phyloP scores from a whole-genome alignment of 2,113 vertebrate species.

The Cacatua alba region DNA sequence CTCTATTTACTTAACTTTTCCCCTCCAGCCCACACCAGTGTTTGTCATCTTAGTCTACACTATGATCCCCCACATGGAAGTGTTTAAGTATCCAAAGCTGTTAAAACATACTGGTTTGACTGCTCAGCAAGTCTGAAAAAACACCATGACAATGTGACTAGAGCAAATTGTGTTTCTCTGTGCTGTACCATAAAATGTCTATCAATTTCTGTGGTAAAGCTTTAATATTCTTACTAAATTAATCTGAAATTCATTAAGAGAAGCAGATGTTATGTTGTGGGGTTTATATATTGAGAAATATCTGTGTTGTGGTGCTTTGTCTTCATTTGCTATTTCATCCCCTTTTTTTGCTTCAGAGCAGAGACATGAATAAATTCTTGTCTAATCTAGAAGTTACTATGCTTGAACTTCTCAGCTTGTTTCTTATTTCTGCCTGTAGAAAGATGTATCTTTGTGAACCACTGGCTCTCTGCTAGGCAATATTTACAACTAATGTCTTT shows the following conservation, averaged over 20 bases:
- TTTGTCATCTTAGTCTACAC: background rate
- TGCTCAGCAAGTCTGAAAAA: background rate
- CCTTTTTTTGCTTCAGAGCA: background rate
- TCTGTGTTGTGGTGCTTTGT: background rate
- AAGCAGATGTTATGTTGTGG: background rate
- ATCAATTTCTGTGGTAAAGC: background rate
- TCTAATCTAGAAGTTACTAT: background rate
- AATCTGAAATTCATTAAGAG: background rate
- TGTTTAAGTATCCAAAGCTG: background rate
- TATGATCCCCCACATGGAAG: background rate
- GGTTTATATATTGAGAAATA: background rate
- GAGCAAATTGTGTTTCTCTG: background rate
- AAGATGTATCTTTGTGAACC: background rate
- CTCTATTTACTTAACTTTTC: background rate
- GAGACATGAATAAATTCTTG: background rate
- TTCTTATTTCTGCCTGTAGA: slow-evolving; percentile 10
- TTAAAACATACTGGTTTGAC: background rate
- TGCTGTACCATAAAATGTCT: background rate
- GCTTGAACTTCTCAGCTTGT: background rate
- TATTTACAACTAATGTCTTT: slow-evolving; percentile 1
- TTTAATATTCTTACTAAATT: background rate
- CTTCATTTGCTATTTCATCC: background rate
- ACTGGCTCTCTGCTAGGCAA: background rate
- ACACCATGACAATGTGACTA: background rate
- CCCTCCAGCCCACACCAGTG: background rate